Percentiles rank a stretch among this genome's conserved stretches.
Evolutionary conservation across 2,797 vertebrate genomes (phyloP).

Genomic region (Urosaurus nigricauda): DNA sequence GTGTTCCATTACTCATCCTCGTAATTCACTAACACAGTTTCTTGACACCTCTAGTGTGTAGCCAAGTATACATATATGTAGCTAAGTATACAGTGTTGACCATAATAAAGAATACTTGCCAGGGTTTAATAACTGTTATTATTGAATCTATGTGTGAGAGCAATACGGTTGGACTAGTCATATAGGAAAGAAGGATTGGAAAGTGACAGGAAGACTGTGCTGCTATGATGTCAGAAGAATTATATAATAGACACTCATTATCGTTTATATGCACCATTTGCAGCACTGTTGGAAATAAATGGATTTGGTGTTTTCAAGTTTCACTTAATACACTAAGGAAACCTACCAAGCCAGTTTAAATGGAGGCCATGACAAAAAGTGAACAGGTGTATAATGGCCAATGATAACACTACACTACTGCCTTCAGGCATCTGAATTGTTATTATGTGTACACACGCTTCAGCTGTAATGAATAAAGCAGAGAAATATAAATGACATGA

Average conservation of each 20-base stretch:
- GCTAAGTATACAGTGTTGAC: too few relatives aligned
- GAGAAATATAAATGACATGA: slow-evolving; percentile 14
- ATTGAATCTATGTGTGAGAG: too few relatives aligned
- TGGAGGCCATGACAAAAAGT: neutral
- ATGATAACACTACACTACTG: neutral
- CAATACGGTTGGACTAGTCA: too few relatives aligned
- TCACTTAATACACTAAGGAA: neutral
- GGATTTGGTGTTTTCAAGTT: neutral
- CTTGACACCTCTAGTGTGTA: too few relatives aligned
- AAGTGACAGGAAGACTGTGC: neutral
- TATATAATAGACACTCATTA: neutral
- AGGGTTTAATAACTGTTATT: too few relatives aligned
- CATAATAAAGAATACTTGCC: too few relatives aligned
- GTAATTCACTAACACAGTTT: too few relatives aligned
- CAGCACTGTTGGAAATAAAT: neutral
- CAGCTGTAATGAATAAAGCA: slow-evolving; percentile 14
- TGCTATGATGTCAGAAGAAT: neutral
- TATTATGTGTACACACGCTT: neutral
- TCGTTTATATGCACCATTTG: neutral
- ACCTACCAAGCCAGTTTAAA: slow-evolving; percentile 1
- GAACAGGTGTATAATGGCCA: neutral
- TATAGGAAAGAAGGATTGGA: neutral
- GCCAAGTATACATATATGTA: too few relatives aligned
- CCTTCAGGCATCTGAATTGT: neutral
- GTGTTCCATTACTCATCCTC: too few relatives aligned